Evolutionary conservation across 2,888 invertebrate species (phyloP), one percentile per base, ranked within the genome.

Genomic region (Eupelmus urozonus): DNA sequence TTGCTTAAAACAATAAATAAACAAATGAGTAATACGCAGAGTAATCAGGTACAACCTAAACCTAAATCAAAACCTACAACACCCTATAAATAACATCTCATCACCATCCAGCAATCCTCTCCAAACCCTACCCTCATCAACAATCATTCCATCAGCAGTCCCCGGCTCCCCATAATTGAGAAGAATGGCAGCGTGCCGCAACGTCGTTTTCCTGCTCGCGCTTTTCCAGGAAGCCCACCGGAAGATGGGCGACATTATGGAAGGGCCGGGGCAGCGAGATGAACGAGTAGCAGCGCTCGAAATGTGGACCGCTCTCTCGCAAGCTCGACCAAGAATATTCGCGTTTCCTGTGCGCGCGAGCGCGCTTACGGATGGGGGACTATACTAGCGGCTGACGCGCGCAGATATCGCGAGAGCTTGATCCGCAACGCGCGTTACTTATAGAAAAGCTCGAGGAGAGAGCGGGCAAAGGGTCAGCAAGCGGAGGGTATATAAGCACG

Each of bases 171-270:
- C 9, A 59, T 66, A 74, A 74, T 57, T 34, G 59, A 55, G 63
- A 59, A 76, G 69, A 66, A 67, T 49, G 34, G 53, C 18, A 34
- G 20, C 29, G 23, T 59, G 59, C 59, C 40, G 63, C n/a, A n/a
- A n/a, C 27, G 53, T 40, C 18, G 62, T 27, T n/a, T n/a, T n/a
- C n/a, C n/a, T n/a, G n/a, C n/a, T n/a, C n/a, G 25, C 49, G 11
- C 20, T 25, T 67, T 80, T 71, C 80, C 57, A 45, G 20, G 74
- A 80, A 71, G 25, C 7, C n/a, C 65, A 76, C 76, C 80, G 80
- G 78, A 80, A 78, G 80, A 72, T 78, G n/a, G n/a, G n/a, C n/a
- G 72, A 76, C 76, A 72, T 51, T 75, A 62, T 51, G 55, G 77
- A 71, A 45, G 60, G 65, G 25, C 51, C 34, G 20, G 27, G 13